Conservation (phyloP, 2,888 invertebrate species). For the Dolichopus griseipennis region DNA sequence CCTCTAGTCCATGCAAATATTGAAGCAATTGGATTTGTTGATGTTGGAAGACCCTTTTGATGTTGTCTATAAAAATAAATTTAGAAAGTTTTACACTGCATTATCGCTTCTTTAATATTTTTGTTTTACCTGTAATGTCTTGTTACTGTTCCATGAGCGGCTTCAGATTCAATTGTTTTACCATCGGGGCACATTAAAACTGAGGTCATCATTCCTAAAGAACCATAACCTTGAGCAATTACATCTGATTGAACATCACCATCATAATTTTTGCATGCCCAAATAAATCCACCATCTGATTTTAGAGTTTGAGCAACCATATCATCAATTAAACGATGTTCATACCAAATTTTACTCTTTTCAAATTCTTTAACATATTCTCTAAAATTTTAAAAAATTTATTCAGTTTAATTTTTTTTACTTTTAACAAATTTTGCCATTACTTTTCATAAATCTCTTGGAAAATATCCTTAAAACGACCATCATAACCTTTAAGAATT, state of each 20-base stretch:
- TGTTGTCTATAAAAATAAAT: slow-evolving; percentile 53
- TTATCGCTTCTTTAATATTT: not conserved
- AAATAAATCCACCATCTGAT: slow-evolving; percentile 77
- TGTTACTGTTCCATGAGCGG: slow-evolving; percentile 87
- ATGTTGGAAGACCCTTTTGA: slow-evolving; percentile 76
- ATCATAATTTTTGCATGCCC: slow-evolving; percentile 91
- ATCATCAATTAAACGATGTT: slow-evolving; percentile 84
- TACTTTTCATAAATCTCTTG: slow-evolving; percentile 77
- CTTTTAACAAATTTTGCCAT: slow-evolving; percentile 15
- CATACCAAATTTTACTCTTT: slow-evolving; percentile 75
- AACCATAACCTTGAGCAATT: slow-evolving; percentile 74
- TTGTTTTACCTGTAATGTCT: slow-evolving; percentile 60
- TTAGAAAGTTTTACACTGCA: not conserved
- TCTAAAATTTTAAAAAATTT: slow-evolving; percentile 38
- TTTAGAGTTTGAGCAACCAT: slow-evolving; percentile 84
- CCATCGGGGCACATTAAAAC: slow-evolving; percentile 78
- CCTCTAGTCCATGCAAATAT: slow-evolving; percentile 89
- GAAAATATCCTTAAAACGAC: slow-evolving; percentile 86
- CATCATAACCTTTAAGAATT: slow-evolving; percentile 80
- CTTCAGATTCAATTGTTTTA: slow-evolving; percentile 82
- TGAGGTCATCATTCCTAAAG: slow-evolving; percentile 84
- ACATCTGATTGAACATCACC: slow-evolving; percentile 87
- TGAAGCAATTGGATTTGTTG: slow-evolving; percentile 85
- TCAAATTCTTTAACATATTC: slow-evolving; percentile 68
- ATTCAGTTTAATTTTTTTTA: not conserved